These are phyloP conservation scores for Trichacis sp. DNA, from an alignment of 2,888 invertebrate species.

Conservation along the genomic window DNA sequence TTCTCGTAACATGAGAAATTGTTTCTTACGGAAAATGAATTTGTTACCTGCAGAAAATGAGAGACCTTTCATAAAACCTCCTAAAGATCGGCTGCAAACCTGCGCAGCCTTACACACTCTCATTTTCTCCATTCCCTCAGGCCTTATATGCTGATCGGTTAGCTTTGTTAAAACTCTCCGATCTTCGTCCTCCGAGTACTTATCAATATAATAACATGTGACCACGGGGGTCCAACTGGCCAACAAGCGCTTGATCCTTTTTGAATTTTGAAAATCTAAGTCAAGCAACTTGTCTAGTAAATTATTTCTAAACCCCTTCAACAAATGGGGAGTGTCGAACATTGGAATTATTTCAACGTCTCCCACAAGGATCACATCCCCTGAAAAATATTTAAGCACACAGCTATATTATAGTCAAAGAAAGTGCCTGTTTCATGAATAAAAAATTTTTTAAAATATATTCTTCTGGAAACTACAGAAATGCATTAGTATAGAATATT, in stretches of 20 bases:
- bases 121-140: slow-evolving; percentile 11
- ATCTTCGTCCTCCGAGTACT: background rate
- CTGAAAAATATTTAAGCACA: too few species aligned
- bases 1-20: too few species aligned
- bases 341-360: slow-evolving; percentile 4
- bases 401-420: too few species aligned
- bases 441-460: too few species aligned
- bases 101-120: slow-evolving; percentile 4
- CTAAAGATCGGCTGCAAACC: slow-evolving; percentile 2
- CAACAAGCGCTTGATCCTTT: background rate
- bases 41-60: too few species aligned
- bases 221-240: slow-evolving; percentile 11
- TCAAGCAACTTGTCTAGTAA: slow-evolving; percentile 4
- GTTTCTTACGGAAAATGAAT: too few species aligned
- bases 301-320: slow-evolving; percentile 12
- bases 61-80: background rate
- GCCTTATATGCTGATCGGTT: slow-evolving; percentile 11
- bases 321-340: slow-evolving; percentile 7
- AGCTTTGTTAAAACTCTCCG: slow-evolving; percentile 1
- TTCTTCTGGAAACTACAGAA: too few species aligned
- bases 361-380: too few species aligned
- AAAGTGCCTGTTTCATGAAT: too few species aligned
- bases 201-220: slow-evolving; percentile 10
- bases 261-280: background rate
- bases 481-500: too few species aligned